These are phyloP conservation scores for Cacoxenus indagator DNA, from an alignment of 2,888 invertebrate species.

Conservation along the genomic window DNA sequence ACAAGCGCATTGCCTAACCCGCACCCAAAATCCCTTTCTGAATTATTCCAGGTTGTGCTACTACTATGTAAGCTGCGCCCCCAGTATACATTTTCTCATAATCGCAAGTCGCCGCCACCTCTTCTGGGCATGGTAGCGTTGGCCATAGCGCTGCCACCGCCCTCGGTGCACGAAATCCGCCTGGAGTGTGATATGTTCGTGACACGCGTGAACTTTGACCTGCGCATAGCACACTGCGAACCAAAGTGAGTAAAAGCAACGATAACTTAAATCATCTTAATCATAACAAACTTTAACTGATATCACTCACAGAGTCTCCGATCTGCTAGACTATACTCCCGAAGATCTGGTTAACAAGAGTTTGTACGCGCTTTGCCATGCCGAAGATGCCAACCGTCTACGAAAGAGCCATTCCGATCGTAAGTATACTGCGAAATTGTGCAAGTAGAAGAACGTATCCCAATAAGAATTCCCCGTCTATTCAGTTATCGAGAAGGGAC, in stretches of 20 bases:
- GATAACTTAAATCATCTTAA: accelerated
- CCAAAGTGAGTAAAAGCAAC: slow-evolving; percentile 79
- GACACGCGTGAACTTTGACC: slow-evolving; percentile 94
- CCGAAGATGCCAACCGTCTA: slow-evolving; percentile 94
- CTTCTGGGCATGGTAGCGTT: slow-evolving; percentile 94
- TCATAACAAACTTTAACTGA: not conserved
- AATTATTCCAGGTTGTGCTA: slow-evolving; percentile 83
- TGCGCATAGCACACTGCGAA: slow-evolving; percentile 97
- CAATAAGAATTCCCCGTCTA: not conserved
- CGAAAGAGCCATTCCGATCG: slow-evolving; percentile 95
- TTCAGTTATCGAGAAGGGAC: slow-evolving; percentile 95
- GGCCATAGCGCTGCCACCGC: slow-evolving; percentile 96
- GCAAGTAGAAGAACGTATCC: not conserved
- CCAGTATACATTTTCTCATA: slow-evolving; percentile 92
- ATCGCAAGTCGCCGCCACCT: slow-evolving; percentile 88
- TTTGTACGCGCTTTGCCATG: slow-evolving; percentile 94
- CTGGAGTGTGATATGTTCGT: slow-evolving; percentile 97
- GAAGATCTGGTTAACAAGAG: slow-evolving; percentile 95
- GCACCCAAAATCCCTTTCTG: slow-evolving; percentile 13
- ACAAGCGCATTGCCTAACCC: not conserved
- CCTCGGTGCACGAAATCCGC: slow-evolving; percentile 96
- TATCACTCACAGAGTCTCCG: slow-evolving; percentile 80
- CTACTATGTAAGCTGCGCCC: slow-evolving; percentile 92
- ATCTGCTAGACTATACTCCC: slow-evolving; percentile 91
- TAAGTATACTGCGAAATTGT: slow-evolving; percentile 75